Evolutionary conservation across 2,888 invertebrate species (phyloP), one percentile per base, ranked within the genome.

Genomic region (Seladonia tumulorum): DNA sequence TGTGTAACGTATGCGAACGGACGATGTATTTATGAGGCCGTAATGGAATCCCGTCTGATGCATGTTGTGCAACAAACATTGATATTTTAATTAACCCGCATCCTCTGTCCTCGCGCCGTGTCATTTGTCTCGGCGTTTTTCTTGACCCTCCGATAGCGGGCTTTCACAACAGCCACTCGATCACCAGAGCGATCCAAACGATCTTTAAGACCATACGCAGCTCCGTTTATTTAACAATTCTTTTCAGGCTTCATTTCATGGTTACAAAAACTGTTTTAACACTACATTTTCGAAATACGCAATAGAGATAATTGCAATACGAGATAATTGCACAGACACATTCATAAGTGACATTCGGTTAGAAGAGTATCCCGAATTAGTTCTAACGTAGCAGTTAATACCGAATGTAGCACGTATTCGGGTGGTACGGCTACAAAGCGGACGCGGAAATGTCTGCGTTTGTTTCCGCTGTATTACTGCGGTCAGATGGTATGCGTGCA

Each of bases 401-500:
- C 82, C 47, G 53, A 87, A 76, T 63, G 81, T 73, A 74, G 79
- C 76, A 53, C 79, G 80, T 83, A 45, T 83, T 70, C 81, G 72
- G 29, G 49, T 70, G 60, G 42, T 1, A 16, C 73, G 12, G 74
- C 70, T 25, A 88, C 88, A 90, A 90, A 90, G 89, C 88, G 57
- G 76, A 70, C 79, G 74, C 70, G 74, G 79, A 88, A 88, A 83
- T 83, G 88, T 75, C 75, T 80, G 29, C 79, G 82, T 83, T 88
- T 76, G 75, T 87, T 87, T 85, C 79, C 66, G 76, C 76, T 68
- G 75, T 74, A 81, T 74, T 70, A 79, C 74, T 88, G 90, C 74
- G 90, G 90, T 88, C 74, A 66, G 53, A 35, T 42, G 87, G 86
- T 85, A 90, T 87, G 86, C 81, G 78, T 53, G 72, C 80, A 87